Conservation (phyloP, 2,113 vertebrate genomes). For the Pantherophis guttatus region DNA sequence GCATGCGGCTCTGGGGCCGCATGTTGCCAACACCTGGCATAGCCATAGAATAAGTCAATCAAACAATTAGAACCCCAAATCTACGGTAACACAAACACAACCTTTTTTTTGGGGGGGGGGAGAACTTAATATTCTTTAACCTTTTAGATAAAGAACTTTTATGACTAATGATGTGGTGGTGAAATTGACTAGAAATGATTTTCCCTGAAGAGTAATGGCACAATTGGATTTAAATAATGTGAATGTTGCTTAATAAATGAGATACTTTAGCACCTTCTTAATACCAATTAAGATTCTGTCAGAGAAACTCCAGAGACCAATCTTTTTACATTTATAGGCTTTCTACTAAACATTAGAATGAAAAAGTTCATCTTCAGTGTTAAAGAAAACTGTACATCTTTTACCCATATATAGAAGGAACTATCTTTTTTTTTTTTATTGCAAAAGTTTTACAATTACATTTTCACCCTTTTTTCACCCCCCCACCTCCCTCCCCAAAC, state of each 20-base stretch:
- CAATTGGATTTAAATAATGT: slow-evolving; percentile 26
- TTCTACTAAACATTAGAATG: slow-evolving; percentile 14
- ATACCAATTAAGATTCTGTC: slow-evolving; percentile 44
- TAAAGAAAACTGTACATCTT: background rate
- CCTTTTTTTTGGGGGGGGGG: background rate
- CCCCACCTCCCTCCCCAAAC: too few relatives aligned
- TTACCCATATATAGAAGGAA: slow-evolving; percentile 15
- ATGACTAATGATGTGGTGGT: slow-evolving; percentile 10
- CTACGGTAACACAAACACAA: background rate
- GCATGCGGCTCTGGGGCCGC: too few relatives aligned
- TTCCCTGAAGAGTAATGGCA: slow-evolving; percentile 18
- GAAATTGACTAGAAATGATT: slow-evolving; percentile 33
- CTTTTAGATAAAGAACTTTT: slow-evolving; percentile 32
- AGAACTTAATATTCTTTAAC: background rate
- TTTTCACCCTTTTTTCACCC: too few relatives aligned
- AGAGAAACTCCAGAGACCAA: background rate
- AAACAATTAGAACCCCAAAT: slow-evolving; percentile 9
- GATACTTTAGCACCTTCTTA: slow-evolving; percentile 33
- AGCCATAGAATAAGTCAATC: background rate
- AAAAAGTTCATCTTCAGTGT: slow-evolving; percentile 49
- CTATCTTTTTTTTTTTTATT: too few relatives aligned
- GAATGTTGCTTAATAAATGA: slow-evolving; percentile 39
- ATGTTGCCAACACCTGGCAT: background rate
- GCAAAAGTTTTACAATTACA: too few relatives aligned
- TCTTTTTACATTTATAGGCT: slow-evolving; percentile 38